phyloP scores from a whole-genome alignment of 2,888 invertebrate genomes.

The Dusona sp. region DNA sequence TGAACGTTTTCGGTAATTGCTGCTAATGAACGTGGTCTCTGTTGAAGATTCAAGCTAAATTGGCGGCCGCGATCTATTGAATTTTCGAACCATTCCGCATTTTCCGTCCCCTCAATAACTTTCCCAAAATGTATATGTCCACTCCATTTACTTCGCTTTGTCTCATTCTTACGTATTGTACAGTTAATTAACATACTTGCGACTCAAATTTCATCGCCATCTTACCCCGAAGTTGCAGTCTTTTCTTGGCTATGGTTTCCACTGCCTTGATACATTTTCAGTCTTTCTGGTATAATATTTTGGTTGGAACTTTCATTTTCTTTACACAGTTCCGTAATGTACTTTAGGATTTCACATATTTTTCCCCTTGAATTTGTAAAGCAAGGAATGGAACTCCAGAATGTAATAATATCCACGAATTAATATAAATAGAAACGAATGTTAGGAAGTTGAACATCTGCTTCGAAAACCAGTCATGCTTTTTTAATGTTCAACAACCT shows the following conservation, averaged over 20 bases:
- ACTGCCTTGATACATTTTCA: background rate
- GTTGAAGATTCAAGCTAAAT: constrained; percentile 57
- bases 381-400: too few species aligned
- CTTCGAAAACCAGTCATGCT: background rate
- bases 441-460: background rate
- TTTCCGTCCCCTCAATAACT: constrained; percentile 35
- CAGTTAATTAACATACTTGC: background rate
- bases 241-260: background rate
- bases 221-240: background rate
- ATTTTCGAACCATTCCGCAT: constrained; percentile 44
- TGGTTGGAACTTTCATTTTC: background rate
- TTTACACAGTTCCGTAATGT: too few species aligned
- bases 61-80: constrained; percentile 56
- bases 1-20: constrained; percentile 67
- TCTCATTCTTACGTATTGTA: background rate
- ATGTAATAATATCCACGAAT: too few species aligned
- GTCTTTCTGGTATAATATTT: background rate
- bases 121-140: constrained; percentile 13
- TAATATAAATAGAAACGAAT: too few species aligned
- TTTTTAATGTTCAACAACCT: background rate
- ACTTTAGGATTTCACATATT: too few species aligned
- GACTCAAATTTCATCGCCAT: background rate
- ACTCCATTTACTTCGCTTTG: constrained; percentile 19
- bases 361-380: too few species aligned
- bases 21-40: constrained; percentile 63